Evolutionary conservation across 2,113 vertebrate species (phyloP).

Genomic region (Galemys pyrenaicus): DNA sequence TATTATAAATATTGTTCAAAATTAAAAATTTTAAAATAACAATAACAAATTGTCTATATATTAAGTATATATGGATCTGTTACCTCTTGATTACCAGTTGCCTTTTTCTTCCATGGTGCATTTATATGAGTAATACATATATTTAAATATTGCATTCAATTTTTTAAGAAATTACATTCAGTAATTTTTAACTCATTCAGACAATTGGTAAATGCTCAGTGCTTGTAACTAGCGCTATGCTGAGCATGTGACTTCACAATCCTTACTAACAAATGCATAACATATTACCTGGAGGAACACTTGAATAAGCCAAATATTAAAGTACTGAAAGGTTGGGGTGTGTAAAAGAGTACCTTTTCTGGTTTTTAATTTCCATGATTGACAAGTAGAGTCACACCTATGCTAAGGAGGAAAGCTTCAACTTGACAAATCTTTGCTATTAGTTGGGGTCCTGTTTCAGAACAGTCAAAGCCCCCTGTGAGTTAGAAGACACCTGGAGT

Average conservation of each 20-base stretch:
- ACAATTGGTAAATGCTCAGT: neutral
- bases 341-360: neutral
- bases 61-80: neutral
- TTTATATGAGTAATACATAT: neutral
- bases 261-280: neutral
- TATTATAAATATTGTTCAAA: neutral
- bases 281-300: neutral
- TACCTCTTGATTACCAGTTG: neutral
- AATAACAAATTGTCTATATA: neutral
- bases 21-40: neutral
- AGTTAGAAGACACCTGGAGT: neutral
- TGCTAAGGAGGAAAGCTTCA: neutral
- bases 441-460: neutral
- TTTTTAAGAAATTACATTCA: neutral
- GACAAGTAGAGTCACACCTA: neutral
- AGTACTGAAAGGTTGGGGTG: accelerated
- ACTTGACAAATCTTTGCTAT: neutral
- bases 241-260: neutral
- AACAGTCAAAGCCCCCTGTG: neutral
- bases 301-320: neutral
- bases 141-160: neutral
- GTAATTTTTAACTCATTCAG: neutral
- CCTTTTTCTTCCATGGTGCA: neutral
- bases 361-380: neutral
- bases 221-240: neutral